Percentiles rank a stretch among this genome's conserved stretches.
Conservation (phyloP, 2,888 invertebrate species). For the Lithodes maja region DNA sequence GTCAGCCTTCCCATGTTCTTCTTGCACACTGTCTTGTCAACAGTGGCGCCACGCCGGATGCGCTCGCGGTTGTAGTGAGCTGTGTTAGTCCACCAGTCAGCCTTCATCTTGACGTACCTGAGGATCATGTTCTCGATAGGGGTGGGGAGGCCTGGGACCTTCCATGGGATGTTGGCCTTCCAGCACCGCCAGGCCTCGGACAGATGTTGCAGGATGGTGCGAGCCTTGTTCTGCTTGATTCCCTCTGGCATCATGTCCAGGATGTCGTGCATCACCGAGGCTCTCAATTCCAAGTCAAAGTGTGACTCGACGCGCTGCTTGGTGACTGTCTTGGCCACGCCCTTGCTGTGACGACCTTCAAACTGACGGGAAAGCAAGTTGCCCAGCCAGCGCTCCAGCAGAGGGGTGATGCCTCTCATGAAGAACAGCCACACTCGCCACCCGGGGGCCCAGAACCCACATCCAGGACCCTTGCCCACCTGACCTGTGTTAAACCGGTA, state of each 20-base stretch:
- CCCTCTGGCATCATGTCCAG: conserved; percentile 99
- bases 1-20: conserved; percentile 99
- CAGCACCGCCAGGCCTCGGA: conserved; percentile 99
- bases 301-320: conserved; percentile 99
- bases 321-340: conserved; percentile 99
- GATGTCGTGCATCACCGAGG: conserved; percentile 95
- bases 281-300: conserved; percentile 98
- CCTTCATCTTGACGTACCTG: conserved; percentile 99
- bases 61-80: conserved; percentile 99
- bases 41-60: conserved; percentile 98
- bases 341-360: conserved; percentile 99
- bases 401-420: conserved; percentile 98
- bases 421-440: conserved; percentile 99
- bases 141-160: conserved; percentile 98
- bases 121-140: conserved; percentile 99
- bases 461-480: conserved; percentile 98
- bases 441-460: conserved; percentile 98
- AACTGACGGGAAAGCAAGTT: conserved; percentile 98
- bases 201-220: conserved; percentile 98
- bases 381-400: conserved; percentile 99
- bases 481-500: conserved; percentile 99
- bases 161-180: conserved; percentile 99
- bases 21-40: conserved; percentile 99
- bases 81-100: conserved; percentile 99
- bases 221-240: conserved; percentile 99